phyloP scores from a whole-genome alignment of 2,797 vertebrate genomes.

The Ispidina picta region DNA sequence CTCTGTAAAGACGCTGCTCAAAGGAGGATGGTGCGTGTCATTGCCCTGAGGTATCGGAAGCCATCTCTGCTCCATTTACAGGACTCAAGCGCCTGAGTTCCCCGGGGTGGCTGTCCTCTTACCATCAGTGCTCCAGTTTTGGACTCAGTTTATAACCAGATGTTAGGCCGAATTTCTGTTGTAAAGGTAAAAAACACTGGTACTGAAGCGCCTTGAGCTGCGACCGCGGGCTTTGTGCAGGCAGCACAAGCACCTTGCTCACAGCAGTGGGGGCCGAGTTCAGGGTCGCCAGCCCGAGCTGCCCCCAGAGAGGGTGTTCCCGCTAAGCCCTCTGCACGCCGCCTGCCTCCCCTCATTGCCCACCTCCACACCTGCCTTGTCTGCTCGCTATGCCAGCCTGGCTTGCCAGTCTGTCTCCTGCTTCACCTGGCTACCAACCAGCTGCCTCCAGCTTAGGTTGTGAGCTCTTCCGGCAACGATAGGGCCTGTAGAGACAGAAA shows the following conservation, averaged over 20 bases:
- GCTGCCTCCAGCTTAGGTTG: slow-evolving; percentile 37
- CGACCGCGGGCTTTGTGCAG: slow-evolving; percentile 29
- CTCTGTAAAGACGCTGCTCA: slow-evolving; percentile 22
- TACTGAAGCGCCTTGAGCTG: slow-evolving; percentile 24
- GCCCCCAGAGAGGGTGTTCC: neutral
- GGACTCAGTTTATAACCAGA: slow-evolving; percentile 73
- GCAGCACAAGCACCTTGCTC: neutral
- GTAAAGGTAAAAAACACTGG: slow-evolving; percentile 67
- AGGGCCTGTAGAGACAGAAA: slow-evolving; percentile 4
- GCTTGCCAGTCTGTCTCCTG: slow-evolving; percentile 1
- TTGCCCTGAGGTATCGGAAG: slow-evolving; percentile 64
- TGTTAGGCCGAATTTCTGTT: slow-evolving; percentile 74
- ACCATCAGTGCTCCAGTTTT: slow-evolving; percentile 63
- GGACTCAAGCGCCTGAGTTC: slow-evolving; percentile 70
- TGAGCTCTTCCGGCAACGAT: slow-evolving; percentile 6
- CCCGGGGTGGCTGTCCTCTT: slow-evolving; percentile 65
- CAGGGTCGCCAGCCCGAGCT: neutral
- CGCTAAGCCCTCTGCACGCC: neutral
- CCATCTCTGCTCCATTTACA: slow-evolving; percentile 74
- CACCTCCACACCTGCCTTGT: slow-evolving; percentile 1
- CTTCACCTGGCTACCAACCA: neutral
- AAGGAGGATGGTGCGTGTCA: slow-evolving; percentile 45
- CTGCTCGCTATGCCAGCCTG: slow-evolving; percentile 22
- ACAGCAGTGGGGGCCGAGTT: neutral
- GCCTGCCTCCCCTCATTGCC: neutral